Base-by-base conservation (phyloP, 2,113 vertebrate species). In the Pluvialis apricaria region DNA sequence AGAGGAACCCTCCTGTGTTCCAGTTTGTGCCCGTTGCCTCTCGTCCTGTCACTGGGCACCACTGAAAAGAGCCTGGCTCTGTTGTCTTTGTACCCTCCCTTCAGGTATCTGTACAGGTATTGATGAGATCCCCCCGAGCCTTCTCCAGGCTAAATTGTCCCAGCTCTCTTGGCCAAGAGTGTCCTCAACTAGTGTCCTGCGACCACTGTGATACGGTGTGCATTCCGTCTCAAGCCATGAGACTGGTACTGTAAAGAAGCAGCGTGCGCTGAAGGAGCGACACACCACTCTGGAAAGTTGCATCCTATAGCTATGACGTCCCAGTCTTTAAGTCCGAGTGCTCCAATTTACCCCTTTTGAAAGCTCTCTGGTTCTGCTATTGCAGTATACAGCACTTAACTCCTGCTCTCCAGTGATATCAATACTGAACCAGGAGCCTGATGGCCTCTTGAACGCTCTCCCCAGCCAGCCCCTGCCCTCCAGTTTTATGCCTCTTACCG, bases 141-240 rank as follows among this genome's bases (percentile, higher is more conserved):
- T 52, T 68, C 49, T 83, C n/a, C 47, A 36, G 20, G n/a, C 31
- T 49, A 7, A 42, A 55, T 29, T 20, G 64, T 21, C 47, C 25
- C 21, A 19, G 42, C 17, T 71, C 11, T 28, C 36, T 29, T 10
- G 21, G 31, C 64, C 71, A 60, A 25, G 31, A 32, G 34, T 13
- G 55, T 58, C 19, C 24, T 73, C 42, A 65, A 1, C 57, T 5
- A 13, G n/a, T 32, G 45, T 22, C 54, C 62, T 77, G 55, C 36
- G 42, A 29, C 17, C 1, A 1, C 7, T 70, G 22, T 24, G 31
- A 25, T 38, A 21, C 0, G 3, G 49, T 26, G 14, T 22, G 16
- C 6, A 6, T 57, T 22, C 26, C 44, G 31, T n/a, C 47, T 70
- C 19, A 51, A 52, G 58, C 62, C 49, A 58, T 14, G 13, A 34